A percentile compares a stretch with the other conserved stretches of the same genome.
These are phyloP conservation scores for Aphis craccivora DNA, from an alignment of 1,140 invertebrate species.

Conservation along the genomic window DNA sequence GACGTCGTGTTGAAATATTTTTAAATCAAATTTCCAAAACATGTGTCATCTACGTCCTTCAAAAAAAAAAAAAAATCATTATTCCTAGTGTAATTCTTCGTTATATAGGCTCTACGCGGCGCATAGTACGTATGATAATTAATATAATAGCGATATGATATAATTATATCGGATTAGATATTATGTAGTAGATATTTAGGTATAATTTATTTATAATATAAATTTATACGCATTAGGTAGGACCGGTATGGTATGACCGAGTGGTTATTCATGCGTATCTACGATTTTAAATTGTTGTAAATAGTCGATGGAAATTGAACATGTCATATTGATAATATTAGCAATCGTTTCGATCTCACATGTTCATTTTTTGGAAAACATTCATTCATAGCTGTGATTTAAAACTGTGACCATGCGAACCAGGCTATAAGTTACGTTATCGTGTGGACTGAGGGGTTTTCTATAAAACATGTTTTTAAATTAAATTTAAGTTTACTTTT, in stretches of 20 bases:
- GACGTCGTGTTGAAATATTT: constrained; percentile 18
- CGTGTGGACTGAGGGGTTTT: background rate
- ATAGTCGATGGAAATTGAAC: background rate
- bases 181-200: background rate
- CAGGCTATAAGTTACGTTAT: background rate
- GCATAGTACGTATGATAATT: background rate
- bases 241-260: background rate
- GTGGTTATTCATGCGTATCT: background rate
- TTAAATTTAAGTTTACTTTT: background rate
- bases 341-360: background rate
- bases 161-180: background rate
- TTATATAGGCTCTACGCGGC: background rate
- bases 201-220: background rate
- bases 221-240: background rate
- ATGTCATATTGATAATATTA: background rate
- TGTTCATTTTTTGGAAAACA: background rate
- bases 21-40: constrained; percentile 42
- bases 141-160: background rate
- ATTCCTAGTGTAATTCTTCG: background rate
- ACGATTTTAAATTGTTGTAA: background rate
- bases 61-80: background rate
- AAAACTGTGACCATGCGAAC: background rate
- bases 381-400: background rate
- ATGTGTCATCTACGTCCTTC: constrained; percentile 31
- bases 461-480: background rate